phyloP scores from a whole-genome alignment of 2,888 invertebrate genomes.

The Acronicta psi region DNA sequence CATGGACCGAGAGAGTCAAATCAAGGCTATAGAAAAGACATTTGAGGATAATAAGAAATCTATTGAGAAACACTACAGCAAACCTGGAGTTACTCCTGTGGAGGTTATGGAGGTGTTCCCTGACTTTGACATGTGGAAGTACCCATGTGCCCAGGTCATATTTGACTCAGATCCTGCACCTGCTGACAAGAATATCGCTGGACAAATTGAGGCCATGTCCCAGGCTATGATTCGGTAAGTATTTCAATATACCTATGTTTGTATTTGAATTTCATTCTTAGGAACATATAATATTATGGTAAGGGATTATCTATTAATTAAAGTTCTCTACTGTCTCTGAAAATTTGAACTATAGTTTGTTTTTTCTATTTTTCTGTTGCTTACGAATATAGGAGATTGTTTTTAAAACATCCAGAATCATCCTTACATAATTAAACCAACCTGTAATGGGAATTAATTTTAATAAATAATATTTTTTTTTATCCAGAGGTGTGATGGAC shows the following conservation, averaged over 20 bases:
- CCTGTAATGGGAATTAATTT: not conserved
- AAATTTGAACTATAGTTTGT: too few relatives aligned
- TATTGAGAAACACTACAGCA: slow-evolving; percentile 98
- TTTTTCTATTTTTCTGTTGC: too few relatives aligned
- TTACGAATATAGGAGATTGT: too few relatives aligned
- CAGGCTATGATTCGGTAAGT: slow-evolving; percentile 98
- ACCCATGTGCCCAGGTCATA: slow-evolving; percentile 99
- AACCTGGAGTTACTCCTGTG: slow-evolving; percentile 97
- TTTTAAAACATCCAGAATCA: too few relatives aligned
- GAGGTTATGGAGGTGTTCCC: slow-evolving; percentile 96
- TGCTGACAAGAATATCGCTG: slow-evolving; percentile 94
- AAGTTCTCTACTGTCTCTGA: too few relatives aligned
- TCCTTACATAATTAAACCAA: too few relatives aligned
- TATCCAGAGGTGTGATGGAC: slow-evolving; percentile 98
- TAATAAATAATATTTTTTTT: slow-evolving; percentile 5
- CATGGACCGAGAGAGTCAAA: slow-evolving; percentile 98
- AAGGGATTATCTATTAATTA: too few relatives aligned
- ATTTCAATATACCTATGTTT: not conserved
- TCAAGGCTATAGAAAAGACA: slow-evolving; percentile 98
- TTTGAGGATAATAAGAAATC: slow-evolving; percentile 96
- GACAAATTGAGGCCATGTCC: slow-evolving; percentile 98
- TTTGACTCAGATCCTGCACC: slow-evolving; percentile 99
- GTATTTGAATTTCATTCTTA: too few relatives aligned
- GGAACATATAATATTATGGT: too few relatives aligned
- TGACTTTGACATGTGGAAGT: slow-evolving; percentile 99